A percentile compares a stretch with the other conserved stretches of the same genome.
Conservation (phyloP, 2,888 invertebrate species). For the Geotrupes spiniger region DNA sequence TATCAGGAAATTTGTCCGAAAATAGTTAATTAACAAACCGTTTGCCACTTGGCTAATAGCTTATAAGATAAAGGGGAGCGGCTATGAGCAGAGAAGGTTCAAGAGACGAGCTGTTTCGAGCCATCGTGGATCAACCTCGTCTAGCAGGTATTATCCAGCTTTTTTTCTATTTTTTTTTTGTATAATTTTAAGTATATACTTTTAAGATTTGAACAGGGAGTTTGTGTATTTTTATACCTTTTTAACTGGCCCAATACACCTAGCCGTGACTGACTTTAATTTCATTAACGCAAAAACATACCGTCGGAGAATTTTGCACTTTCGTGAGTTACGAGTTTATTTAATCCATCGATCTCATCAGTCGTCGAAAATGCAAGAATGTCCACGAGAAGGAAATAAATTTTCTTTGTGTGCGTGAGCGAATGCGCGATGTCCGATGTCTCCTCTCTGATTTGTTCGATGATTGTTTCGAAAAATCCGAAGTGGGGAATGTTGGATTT, state of each 20-base stretch:
- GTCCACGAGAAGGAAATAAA: too few relatives aligned
- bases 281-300: constrained; percentile 2
- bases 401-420: too few relatives aligned
- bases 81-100: constrained; percentile 24
- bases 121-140: constrained; percentile 44
- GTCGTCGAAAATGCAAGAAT: too few relatives aligned
- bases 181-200: constrained; percentile 20
- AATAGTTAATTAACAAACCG: constrained; percentile 36
- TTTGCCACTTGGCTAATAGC: constrained; percentile 37
- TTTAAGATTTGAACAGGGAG: constrained; percentile 24
- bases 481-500: constrained; percentile 8
- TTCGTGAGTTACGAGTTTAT: background rate
- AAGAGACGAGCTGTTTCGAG: constrained; percentile 22
- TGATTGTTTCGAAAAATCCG: background rate
- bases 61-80: constrained; percentile 35
- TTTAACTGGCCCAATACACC: constrained; percentile 25
- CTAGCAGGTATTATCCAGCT: constrained; percentile 61
- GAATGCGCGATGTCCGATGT: too few relatives aligned
- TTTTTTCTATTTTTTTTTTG: constrained; percentile 50
- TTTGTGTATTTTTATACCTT: constrained; percentile 25
- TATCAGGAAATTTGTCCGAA: constrained; percentile 26
- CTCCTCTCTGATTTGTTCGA: too few relatives aligned
- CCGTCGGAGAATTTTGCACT: background rate
- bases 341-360: too few relatives aligned
- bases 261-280: constrained; percentile 10